These are phyloP conservation scores for Oenanthe oenanthe DNA, from an alignment of 2,113 vertebrate species.

Conservation along the genomic window DNA sequence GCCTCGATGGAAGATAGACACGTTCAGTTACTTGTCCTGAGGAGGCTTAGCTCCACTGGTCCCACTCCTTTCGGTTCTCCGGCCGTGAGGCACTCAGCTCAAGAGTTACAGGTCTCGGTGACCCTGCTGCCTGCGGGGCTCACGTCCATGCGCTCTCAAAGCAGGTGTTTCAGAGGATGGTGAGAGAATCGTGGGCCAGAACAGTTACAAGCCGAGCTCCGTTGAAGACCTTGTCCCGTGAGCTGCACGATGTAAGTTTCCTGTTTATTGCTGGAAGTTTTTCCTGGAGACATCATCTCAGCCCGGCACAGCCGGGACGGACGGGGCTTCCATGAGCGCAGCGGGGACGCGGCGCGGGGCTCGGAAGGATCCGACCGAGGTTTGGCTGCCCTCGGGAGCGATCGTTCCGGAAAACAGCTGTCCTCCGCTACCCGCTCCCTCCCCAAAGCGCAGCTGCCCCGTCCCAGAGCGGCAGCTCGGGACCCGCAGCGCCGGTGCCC, in stretches of 20 bases:
- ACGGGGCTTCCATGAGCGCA: accelerated
- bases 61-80: not conserved
- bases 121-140: not conserved
- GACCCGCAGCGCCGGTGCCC: not conserved
- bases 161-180: accelerated
- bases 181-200: not conserved
- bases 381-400: not conserved
- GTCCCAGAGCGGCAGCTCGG: not conserved
- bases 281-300: not conserved
- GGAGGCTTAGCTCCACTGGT: not conserved
- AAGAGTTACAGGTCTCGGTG: not conserved
- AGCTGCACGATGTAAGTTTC: not conserved
- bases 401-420: not conserved
- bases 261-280: accelerated
- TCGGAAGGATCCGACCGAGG: not conserved
- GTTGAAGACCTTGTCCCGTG: not conserved
- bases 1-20: not conserved
- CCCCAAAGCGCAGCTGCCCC: not conserved
- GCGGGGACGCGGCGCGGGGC: no score
- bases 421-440: not conserved
- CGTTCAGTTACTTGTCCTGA: not conserved
- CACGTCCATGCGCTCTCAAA: accelerated
- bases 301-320: accelerated
- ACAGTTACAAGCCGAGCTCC: accelerated
- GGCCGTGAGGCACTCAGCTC: not conserved